Evolutionary conservation across 2,113 vertebrate genomes (phyloP).

Genomic region (Anarrhichthys ocellatus): DNA sequence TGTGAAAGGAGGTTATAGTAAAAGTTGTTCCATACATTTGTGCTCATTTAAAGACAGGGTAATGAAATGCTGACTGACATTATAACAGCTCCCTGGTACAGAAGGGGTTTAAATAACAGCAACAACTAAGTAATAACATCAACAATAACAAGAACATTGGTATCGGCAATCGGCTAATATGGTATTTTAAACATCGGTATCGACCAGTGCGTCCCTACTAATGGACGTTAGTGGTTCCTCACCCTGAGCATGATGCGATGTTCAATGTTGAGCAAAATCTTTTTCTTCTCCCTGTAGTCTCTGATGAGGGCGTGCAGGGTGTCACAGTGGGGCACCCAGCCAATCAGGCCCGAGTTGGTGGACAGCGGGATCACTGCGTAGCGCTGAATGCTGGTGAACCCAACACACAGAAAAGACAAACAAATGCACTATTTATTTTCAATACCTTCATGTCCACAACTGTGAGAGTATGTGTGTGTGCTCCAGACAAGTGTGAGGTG

Average conservation of each 20-base stretch:
- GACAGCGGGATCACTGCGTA: constrained; percentile 97
- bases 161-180: background rate
- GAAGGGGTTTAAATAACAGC: background rate
- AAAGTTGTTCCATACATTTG: background rate
- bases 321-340: constrained; percentile 99
- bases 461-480: background rate
- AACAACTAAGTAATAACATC: background rate
- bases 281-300: constrained; percentile 99
- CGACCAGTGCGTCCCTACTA: background rate
- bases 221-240: constrained; percentile 24
- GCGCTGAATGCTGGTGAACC: constrained; percentile 90
- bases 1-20: background rate
- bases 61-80: background rate
- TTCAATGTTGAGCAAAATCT: constrained; percentile 98
- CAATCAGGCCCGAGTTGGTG: constrained; percentile 97
- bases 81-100: background rate
- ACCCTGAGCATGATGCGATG: constrained; percentile 99
- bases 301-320: constrained; percentile 97
- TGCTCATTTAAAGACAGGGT: background rate
- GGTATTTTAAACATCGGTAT: background rate
- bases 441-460: background rate
- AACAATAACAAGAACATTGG: background rate
- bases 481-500: background rate
- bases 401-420: constrained; percentile 14
- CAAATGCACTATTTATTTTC: background rate